Evolutionary conservation across 2,888 invertebrate species (phyloP).

Genomic region (Scrobipalpa costella): DNA sequence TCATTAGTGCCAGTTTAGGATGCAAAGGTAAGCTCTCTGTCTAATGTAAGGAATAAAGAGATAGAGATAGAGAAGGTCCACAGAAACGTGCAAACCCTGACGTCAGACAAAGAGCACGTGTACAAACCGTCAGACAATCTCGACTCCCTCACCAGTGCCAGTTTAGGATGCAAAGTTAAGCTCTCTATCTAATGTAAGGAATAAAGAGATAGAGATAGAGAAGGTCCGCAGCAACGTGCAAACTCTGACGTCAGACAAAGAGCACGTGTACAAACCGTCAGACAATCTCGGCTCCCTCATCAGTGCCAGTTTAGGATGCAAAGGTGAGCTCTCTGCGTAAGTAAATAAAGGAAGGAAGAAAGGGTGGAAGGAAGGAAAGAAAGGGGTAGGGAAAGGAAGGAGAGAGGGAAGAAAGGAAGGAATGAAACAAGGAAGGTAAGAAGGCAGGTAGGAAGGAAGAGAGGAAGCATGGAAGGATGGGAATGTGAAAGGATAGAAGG

Average conservation of each 20-base stretch:
- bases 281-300: slow-evolving; percentile 10
- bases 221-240: slow-evolving; percentile 73
- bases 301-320: slow-evolving; percentile 13
- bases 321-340: neutral
- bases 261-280: slow-evolving; percentile 42
- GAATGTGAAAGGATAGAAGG: too few species aligned
- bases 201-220: slow-evolving; percentile 58
- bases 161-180: slow-evolving; percentile 50
- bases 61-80: slow-evolving; percentile 84
- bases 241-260: slow-evolving; percentile 17
- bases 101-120: slow-evolving; percentile 44
- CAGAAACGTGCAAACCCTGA: slow-evolving; percentile 47
- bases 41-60: too few species aligned
- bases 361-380: neutral
- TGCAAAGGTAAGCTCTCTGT: slow-evolving; percentile 40
- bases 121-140: slow-evolving; percentile 50
- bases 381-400: too few species aligned
- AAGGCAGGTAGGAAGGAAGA: too few species aligned
- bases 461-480: too few species aligned
- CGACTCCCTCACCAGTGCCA: slow-evolving; percentile 63
- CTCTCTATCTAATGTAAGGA: neutral
- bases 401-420: too few species aligned
- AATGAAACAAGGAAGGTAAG: too few species aligned
- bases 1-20: slow-evolving; percentile 60
- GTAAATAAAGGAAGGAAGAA: neutral